These are phyloP conservation scores for Apostichopus leukothele DNA, from an alignment of 53 echinoderm and acorn worm genomes.

Conservation along the genomic window DNA sequence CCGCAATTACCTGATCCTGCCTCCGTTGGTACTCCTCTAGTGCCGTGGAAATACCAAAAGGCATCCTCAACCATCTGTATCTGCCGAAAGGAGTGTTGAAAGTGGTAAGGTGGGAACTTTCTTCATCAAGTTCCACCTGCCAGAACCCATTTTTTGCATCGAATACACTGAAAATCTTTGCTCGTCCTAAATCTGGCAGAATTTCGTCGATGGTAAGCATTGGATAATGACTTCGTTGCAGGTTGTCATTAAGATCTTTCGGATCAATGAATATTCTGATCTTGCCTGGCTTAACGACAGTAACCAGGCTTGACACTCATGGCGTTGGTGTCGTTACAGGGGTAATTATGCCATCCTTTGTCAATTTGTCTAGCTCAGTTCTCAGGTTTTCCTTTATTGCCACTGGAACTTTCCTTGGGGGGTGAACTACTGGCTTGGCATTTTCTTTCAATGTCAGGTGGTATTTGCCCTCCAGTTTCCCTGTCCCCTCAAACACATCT, in stretches of 20 bases:
- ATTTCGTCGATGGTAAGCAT: neutral
- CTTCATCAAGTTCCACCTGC: constrained; percentile 20
- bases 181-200: neutral
- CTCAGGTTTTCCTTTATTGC: constrained; percentile 49
- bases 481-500: constrained; percentile 60
- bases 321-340: neutral
- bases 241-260: neutral
- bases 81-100: constrained; percentile 54
- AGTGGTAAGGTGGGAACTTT: constrained; percentile 46
- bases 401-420: constrained; percentile 56
- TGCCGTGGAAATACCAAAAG: constrained; percentile 46
- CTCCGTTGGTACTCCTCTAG: constrained; percentile 54
- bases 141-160: constrained; percentile 15
- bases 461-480: constrained; percentile 54
- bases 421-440: constrained; percentile 54
- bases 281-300: constrained; percentile 41
- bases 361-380: constrained; percentile 36
- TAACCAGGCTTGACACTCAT: constrained; percentile 33
- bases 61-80: constrained; percentile 45
- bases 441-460: constrained; percentile 49
- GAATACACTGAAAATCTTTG: constrained; percentile 14
- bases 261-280: constrained; percentile 12
- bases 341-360: constrained; percentile 35
- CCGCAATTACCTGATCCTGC: constrained; percentile 45
- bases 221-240: constrained; percentile 7